Evolutionary conservation across 1,140 invertebrate species (phyloP), one percentile per base, ranked within the genome.

Genomic region (Helicoverpa zea): DNA sequence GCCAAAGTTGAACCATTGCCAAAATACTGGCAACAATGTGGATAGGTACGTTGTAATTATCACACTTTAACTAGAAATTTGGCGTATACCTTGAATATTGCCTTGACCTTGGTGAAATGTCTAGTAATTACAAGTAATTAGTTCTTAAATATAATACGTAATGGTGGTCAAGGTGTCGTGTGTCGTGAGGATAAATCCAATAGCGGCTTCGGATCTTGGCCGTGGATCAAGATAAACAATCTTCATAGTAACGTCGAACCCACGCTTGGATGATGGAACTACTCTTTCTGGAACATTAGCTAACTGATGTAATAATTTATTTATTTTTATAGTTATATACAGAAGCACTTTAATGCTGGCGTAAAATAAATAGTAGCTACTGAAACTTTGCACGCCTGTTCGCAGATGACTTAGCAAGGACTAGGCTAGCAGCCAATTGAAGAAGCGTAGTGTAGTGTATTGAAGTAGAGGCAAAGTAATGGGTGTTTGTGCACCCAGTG

Each of bases 191-290:
- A 81, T 84, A 83, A 80, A 81, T 83, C 79, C 43, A 30, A 77
- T 73, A 59, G 81, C n/a, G 49, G 52, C 23, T 35, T 59, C 52
- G 76, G 18, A 35, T 54, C 51, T 91, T 91, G 90, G 89, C 90
- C 56, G 54, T 54, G 58, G 73, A 74, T 91, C 90, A 91, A 91
- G 83, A 87, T 85, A 88, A 88, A 90, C 86, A 89, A 73, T 78
- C 47, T 79, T 59, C 52, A 59, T 61, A 63, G 64, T 54, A 63
- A 75, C 77, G 66, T 14, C 29, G 16, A 51, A 35, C 81, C 81
- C 81, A 82, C 81, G 81, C 81, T 70, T 16, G 23, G 18, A 83
- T 83, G 81, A 83, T 83, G 81, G 81, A 83, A 77, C 68, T 61
- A 7, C 78, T 83, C 73, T 80, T 83, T 83, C 78, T 83, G 81